Percentiles rank a stretch among this genome's conserved stretches.
Conservation (phyloP, 2,797 vertebrate genomes). For the Orientallactaga sibirica region DNA sequence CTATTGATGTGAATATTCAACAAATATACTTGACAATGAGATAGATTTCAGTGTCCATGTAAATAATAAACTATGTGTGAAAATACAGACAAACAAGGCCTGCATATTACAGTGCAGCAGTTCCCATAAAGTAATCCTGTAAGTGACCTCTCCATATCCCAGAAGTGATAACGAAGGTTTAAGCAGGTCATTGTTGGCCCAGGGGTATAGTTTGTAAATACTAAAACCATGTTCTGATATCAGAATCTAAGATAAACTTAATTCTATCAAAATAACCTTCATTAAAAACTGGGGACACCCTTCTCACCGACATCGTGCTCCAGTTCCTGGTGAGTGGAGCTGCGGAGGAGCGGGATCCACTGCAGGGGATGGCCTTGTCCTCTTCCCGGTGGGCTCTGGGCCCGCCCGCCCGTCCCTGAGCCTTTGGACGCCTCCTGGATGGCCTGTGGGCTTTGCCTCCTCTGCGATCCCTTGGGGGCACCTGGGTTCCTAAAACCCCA, state of each 20-base stretch:
- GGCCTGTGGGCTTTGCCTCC: neutral
- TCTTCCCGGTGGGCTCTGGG: neutral
- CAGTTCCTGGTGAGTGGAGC: constrained; percentile 87
- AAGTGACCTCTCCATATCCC: neutral
- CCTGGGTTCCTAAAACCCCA: neutral
- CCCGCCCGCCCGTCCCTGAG: neutral
- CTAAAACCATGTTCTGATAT: neutral
- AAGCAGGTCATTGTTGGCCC: neutral
- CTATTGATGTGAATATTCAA: neutral
- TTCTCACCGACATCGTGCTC: constrained; percentile 80
- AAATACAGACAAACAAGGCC: neutral
- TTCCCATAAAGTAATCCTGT: neutral
- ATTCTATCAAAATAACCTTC: neutral
- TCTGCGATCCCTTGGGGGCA: neutral
- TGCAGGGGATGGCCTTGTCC: neutral
- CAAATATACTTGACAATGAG: constrained; percentile 20
- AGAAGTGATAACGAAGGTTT: neutral
- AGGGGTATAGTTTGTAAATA: neutral
- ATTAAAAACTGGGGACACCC: neutral
- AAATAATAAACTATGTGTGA: constrained; percentile 11
- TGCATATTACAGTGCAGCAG: neutral
- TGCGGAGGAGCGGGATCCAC: neutral
- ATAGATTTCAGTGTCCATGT: neutral
- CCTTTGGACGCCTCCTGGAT: neutral
- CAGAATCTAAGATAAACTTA: constrained; percentile 11